phyloP scores from a whole-genome alignment of 2,888 invertebrate species.

The Nycteola revayana region DNA sequence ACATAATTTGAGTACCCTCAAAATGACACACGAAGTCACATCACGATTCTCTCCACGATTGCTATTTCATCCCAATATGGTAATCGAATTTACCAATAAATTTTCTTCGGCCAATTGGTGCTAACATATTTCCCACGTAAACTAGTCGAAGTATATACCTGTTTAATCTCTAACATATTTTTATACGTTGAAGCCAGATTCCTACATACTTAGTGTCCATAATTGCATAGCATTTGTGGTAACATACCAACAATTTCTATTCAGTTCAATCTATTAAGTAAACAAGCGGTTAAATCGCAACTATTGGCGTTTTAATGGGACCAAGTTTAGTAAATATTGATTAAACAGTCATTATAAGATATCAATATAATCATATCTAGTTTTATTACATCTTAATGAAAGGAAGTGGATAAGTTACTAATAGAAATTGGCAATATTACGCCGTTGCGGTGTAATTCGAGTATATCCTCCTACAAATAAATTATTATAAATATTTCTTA shows the following conservation, averaged over 20 bases:
- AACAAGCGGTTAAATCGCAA: conserved; percentile 16
- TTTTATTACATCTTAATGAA: too few relatives aligned
- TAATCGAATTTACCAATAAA: too few relatives aligned
- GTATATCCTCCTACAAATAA: too few relatives aligned
- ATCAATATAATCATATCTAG: conserved; percentile 20
- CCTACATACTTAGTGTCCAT: conserved; percentile 46
- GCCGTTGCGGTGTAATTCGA: too few relatives aligned
- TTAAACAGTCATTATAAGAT: conserved; percentile 13
- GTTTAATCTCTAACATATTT: conserved; percentile 37
- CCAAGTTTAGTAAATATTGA: conserved; percentile 18
- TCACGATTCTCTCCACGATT: too few relatives aligned
- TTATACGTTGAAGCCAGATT: conserved; percentile 43
- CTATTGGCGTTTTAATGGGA: conserved; percentile 11
- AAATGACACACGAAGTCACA: too few relatives aligned
- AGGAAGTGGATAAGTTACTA: too few relatives aligned
- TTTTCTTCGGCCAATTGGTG: background rate
- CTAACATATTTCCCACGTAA: conserved; percentile 15
- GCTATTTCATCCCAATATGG: too few relatives aligned
- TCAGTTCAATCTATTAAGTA: conserved; percentile 13
- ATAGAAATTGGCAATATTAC: too few relatives aligned
- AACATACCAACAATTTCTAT: conserved; percentile 40
- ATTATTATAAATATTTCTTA: too few relatives aligned
- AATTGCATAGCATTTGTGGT: conserved; percentile 43
- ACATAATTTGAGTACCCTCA: too few relatives aligned
- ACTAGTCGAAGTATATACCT: conserved; percentile 6